phyloP scores from a whole-genome alignment of 1,140 invertebrate species.

The Drosophila watanabei region DNA sequence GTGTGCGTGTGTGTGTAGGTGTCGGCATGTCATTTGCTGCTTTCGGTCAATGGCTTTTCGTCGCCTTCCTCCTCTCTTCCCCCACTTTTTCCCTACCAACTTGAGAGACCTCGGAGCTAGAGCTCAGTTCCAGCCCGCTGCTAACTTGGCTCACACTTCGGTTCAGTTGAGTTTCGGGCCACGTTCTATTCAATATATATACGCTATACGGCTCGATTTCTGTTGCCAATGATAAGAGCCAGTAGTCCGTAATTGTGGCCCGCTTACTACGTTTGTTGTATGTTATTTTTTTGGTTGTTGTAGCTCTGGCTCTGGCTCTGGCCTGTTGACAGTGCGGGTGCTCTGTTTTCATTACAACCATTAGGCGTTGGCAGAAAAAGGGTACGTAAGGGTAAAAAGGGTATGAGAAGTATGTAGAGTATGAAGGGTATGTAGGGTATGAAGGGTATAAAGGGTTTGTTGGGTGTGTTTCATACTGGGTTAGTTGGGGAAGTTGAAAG shows the following conservation, averaged over 20 bases:
- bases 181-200: background rate
- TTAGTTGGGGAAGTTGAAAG: too few relatives aligned
- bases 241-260: conserved; percentile 24
- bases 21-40: conserved; percentile 63
- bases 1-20: conserved; percentile 16
- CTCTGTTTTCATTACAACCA: conserved; percentile 14
- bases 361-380: background rate
- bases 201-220: conserved; percentile 42
- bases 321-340: conserved; percentile 35
- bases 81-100: conserved; percentile 4
- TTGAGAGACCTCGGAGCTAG: background rate
- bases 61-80: conserved; percentile 1
- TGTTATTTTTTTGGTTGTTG: background rate
- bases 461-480: too few relatives aligned
- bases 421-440: background rate
- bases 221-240: conserved; percentile 66
- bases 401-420: background rate
- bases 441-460: background rate
- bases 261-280: conserved; percentile 1
- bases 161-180: background rate
- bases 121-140: background rate
- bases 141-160: conserved; percentile 12
- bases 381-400: background rate
- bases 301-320: background rate
- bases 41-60: conserved; percentile 63